phyloP scores from a whole-genome alignment of 2,797 vertebrate species.

The Clarias laeviceps region DNA sequence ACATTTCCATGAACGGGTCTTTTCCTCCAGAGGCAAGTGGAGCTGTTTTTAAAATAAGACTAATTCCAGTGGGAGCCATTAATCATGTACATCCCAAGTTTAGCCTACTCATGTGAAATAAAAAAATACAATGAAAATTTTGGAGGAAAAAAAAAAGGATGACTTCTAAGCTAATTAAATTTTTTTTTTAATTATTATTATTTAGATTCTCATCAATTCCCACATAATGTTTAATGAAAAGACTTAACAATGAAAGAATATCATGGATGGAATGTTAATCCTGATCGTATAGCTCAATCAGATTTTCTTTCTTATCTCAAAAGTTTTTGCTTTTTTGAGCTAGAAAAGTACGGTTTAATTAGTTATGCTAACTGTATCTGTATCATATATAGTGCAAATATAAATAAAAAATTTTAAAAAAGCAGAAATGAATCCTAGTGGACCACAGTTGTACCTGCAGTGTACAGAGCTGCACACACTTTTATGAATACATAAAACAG shows the following conservation, averaged over 20 bases:
- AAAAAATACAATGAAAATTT: neutral
- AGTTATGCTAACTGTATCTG: neutral
- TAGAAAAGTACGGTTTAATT: neutral
- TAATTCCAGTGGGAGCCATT: conserved; percentile 62
- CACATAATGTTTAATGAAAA: neutral
- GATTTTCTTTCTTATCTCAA: neutral
- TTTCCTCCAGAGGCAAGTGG: conserved; percentile 85
- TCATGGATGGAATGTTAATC: neutral
- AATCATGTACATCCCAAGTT: conserved; percentile 14
- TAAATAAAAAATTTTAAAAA: neutral
- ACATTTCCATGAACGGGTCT: conserved; percentile 76
- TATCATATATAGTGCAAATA: neutral
- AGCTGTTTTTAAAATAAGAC: conserved; percentile 66
- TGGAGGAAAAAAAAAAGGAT: neutral
- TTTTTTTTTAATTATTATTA: too few species aligned
- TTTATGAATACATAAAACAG: conserved; percentile 38
- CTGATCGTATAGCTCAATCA: neutral
- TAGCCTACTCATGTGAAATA: conserved; percentile 38
- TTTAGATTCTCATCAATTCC: neutral
- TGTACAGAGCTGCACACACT: neutral
- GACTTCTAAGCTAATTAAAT: neutral
- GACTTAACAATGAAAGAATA: neutral
- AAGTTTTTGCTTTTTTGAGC: neutral
- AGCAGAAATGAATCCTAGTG: conserved; percentile 4
- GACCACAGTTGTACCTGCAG: neutral